A percentile compares a stretch with the other conserved stretches of the same genome.
Evolutionary conservation across 2,113 vertebrate species (phyloP).

Genomic region (Vulpes ferrilata): DNA sequence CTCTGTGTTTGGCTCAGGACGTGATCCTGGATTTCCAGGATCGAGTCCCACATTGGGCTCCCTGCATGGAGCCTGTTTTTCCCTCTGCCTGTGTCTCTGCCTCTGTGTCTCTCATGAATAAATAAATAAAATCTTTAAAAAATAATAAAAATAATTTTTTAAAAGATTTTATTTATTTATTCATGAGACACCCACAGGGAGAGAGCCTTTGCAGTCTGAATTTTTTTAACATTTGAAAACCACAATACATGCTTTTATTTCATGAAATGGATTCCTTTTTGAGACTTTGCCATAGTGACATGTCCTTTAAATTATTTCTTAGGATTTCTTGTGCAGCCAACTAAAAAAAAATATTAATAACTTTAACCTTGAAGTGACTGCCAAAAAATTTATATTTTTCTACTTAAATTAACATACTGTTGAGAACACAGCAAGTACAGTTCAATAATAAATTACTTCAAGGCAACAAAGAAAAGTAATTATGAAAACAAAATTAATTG

Average conservation of each 20-base stretch:
- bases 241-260: not conserved
- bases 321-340: not conserved
- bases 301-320: not conserved
- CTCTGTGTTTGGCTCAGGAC: no score
- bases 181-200: no score
- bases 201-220: not conserved
- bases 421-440: not conserved
- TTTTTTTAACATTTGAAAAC: not conserved
- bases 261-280: not conserved
- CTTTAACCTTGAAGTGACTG: conserved; percentile 1
- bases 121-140: no score
- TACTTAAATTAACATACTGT: not conserved
- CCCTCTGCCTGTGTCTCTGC: no score
- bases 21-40: no score
- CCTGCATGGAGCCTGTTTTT: no score
- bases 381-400: not conserved
- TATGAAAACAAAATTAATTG: conserved; percentile 37
- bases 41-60: no score
- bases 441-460: not conserved
- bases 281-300: not conserved
- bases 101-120: no score
- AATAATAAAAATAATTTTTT: no score
- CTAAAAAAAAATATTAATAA: not conserved
- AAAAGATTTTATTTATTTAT: no score
- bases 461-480: conserved; percentile 9